These are phyloP conservation scores for Ceratothoa steindachneri DNA, from an alignment of 2,888 invertebrate genomes.

Conservation along the genomic window DNA sequence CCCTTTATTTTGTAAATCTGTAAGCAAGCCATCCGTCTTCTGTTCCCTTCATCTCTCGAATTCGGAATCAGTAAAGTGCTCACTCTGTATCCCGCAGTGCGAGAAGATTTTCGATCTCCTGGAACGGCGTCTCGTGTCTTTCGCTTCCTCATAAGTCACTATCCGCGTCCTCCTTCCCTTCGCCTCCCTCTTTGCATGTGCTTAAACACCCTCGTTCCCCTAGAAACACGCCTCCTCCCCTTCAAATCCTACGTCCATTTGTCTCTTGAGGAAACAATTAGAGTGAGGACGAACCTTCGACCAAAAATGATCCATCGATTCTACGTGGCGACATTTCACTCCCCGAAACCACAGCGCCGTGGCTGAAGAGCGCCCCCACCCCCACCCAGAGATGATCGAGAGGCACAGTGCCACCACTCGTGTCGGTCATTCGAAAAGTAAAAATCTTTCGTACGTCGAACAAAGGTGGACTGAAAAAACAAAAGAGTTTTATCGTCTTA, in stretches of 20 bases:
- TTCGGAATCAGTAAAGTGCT: conserved; percentile 5
- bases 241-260: conserved; percentile 27
- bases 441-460: no score
- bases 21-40: conserved; percentile 8
- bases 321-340: conserved; percentile 39
- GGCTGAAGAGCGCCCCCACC: neutral
- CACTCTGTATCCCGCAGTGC: neutral
- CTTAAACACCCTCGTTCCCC: conserved; percentile 6
- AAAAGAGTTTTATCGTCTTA: no score
- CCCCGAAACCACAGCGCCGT: neutral
- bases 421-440: no score
- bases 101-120: neutral
- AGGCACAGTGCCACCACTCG: neutral
- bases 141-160: conserved; percentile 1
- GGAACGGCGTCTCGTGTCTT: conserved; percentile 3
- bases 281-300: conserved; percentile 29
- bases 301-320: conserved; percentile 42
- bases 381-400: conserved; percentile 6
- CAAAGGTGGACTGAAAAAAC: no score
- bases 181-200: conserved; percentile 5
- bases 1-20: conserved; percentile 6
- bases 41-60: conserved; percentile 13
- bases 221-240: neutral
- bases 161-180: neutral
- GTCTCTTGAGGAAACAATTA: conserved; percentile 41